Percentiles rank a stretch among this genome's conserved stretches.
Evolutionary conservation across 1,140 invertebrate species (phyloP).

Genomic region (Acromyrmex charruanus): DNA sequence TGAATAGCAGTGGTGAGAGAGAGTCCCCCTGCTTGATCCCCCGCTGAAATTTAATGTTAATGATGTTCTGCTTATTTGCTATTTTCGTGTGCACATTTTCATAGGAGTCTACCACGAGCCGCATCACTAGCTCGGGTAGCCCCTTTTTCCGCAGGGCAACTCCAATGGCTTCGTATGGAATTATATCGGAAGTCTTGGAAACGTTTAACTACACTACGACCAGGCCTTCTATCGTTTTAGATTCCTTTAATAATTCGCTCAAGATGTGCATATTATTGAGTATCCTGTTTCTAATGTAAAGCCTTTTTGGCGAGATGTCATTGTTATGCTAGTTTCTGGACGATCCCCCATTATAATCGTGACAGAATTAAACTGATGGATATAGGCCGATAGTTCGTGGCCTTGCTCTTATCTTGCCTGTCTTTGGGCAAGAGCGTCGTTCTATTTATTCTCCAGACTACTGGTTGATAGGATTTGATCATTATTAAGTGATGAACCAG

Average conservation of each 20-base stretch:
- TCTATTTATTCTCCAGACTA: not conserved
- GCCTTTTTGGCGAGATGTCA: not conserved
- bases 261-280: not conserved
- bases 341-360: not conserved
- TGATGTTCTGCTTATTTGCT: no score
- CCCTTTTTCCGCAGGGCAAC: not conserved
- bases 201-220: not conserved
- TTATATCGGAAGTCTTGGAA: not conserved
- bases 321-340: not conserved
- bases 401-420: not conserved
- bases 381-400: not conserved
- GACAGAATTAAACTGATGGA: not conserved
- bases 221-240: not conserved
- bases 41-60: no score
- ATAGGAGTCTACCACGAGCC: not conserved
- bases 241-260: not conserved
- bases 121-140: not conserved
- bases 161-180: not conserved
- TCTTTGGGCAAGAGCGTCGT: not conserved
- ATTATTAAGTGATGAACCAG: not conserved
- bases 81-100: not conserved
- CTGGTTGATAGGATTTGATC: not conserved
- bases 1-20: no score
- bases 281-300: not conserved
- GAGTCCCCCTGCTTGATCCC: no score